These are phyloP conservation scores for Paralvinella palmiformis DNA, from an alignment of 1,140 invertebrate species.

Conservation along the genomic window DNA sequence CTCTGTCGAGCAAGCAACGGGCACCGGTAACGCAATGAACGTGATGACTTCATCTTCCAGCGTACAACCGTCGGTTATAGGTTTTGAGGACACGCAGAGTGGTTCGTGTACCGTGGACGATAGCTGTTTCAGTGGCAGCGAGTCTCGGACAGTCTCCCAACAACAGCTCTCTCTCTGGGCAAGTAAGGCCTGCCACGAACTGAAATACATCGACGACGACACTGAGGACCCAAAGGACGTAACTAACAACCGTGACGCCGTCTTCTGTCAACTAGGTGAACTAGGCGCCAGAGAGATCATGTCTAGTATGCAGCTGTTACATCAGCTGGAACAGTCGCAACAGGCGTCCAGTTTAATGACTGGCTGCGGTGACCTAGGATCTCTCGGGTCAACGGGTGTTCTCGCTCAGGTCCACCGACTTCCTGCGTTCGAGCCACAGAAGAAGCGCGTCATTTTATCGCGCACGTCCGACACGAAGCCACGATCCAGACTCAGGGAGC, in stretches of 20 bases:
- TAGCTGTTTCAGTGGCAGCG: no score
- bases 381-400: neutral
- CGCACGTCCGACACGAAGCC: neutral
- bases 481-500: neutral
- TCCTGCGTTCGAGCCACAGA: conserved; percentile 1
- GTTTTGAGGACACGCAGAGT: no score
- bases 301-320: conserved; percentile 16
- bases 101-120: no score
- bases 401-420: neutral
- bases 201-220: conserved; percentile 51
- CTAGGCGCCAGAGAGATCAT: conserved; percentile 27
- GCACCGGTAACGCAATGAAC: no score
- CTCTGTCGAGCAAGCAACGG: no score
- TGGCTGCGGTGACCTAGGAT: neutral
- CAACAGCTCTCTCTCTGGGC: no score
- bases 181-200: conserved; percentile 39
- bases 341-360: neutral
- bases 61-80: no score
- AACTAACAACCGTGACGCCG: neutral
- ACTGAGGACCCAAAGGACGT: conserved; percentile 23
- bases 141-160: no score
- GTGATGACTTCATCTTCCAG: no score
- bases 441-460: neutral
- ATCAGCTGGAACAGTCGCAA: neutral
- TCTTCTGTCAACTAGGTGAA: no score